These are phyloP conservation scores for Temnothorax curvispinosus DNA, from an alignment of 1,140 invertebrate genomes.

Conservation along the genomic window DNA sequence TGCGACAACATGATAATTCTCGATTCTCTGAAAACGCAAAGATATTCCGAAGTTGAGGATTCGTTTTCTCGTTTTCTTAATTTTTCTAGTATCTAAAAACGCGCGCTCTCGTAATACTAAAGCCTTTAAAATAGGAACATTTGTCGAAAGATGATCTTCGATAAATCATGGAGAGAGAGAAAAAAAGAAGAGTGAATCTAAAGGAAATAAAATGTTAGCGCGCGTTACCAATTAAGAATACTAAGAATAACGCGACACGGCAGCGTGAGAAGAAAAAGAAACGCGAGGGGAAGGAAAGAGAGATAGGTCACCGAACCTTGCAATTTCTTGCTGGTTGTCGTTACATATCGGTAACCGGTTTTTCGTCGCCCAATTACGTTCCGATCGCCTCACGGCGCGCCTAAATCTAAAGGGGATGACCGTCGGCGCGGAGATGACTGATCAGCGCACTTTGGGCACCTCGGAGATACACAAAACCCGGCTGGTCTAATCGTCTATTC, in stretches of 20 bases:
- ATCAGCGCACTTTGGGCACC: no score
- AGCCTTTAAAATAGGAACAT: not conserved
- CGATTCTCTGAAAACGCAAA: conserved; percentile 44
- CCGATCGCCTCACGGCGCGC: no score
- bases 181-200: not conserved
- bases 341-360: conserved; percentile 30
- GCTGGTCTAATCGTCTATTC: not conserved
- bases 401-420: conserved; percentile 1
- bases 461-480: not conserved
- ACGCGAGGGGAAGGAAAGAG: conserved; percentile 20
- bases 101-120: not conserved
- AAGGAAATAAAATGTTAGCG: not conserved
- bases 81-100: not conserved
- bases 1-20: conserved; percentile 72
- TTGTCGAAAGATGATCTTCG: not conserved
- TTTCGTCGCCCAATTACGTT: not conserved
- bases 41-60: not conserved
- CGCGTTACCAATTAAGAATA: no score
- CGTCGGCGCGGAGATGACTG: not conserved
- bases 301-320: conserved; percentile 39
- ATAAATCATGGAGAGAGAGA: not conserved
- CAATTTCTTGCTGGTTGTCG: conserved; percentile 39
- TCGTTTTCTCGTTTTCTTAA: not conserved
- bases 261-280: conserved; percentile 9
- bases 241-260: not conserved